Conservation (phyloP, 2,888 invertebrate genomes). For the Rambutsinella grinnellia region DNA sequence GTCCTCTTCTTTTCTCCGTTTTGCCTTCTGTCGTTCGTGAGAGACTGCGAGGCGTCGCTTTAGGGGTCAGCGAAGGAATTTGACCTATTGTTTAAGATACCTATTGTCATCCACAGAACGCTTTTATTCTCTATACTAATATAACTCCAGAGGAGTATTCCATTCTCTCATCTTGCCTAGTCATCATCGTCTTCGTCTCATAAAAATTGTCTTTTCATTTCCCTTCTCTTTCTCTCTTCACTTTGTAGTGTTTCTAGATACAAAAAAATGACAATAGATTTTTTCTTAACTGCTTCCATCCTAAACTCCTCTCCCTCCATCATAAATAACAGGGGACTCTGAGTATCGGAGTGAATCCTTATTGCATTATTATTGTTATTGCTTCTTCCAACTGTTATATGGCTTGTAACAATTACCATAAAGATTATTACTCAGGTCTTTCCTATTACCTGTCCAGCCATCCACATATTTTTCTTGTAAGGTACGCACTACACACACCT, state of each 20-base stretch:
- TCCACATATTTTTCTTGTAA: no score
- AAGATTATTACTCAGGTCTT: conserved; percentile 46
- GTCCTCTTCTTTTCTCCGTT: conserved; percentile 49
- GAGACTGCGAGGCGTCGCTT: conserved; percentile 65
- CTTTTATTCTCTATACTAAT: conserved; percentile 52
- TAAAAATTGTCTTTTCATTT: conserved; percentile 60
- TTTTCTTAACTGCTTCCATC: conserved; percentile 13
- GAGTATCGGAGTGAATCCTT: conserved; percentile 40
- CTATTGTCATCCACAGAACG: conserved; percentile 63
- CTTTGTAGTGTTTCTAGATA: no score
- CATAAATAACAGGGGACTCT: conserved; percentile 59
- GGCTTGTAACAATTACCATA: conserved; percentile 49
- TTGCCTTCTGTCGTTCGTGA: conserved; percentile 48
- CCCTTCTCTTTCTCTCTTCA: conserved; percentile 33
- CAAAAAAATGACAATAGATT: conserved; percentile 18
- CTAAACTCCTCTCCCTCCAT: conserved; percentile 57
- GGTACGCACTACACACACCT: no score
- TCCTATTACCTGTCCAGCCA: no score
- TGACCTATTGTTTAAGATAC: conserved; percentile 66
- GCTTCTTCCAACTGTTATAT: conserved; percentile 29
- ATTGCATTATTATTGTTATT: conserved; percentile 41
- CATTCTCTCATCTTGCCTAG: conserved; percentile 19
- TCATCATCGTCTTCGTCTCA: conserved; percentile 60
- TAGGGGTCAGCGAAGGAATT: conserved; percentile 65
- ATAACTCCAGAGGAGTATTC: conserved; percentile 32